Evolutionary conservation across 2,888 invertebrate species (phyloP).

Genomic region (Alloplasta piceator): DNA sequence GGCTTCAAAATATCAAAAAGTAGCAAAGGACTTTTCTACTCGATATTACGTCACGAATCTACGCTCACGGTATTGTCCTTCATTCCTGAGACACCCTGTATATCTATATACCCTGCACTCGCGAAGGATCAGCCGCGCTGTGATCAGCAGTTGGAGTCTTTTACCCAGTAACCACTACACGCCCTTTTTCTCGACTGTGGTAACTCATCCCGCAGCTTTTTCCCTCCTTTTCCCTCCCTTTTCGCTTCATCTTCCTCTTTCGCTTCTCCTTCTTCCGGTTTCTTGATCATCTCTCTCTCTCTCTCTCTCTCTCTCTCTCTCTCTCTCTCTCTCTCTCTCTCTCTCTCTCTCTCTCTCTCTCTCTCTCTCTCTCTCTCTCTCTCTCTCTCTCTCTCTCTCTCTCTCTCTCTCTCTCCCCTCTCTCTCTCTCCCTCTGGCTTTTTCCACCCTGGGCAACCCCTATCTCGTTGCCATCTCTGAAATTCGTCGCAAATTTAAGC

Average conservation of each 20-base stretch:
- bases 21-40: too few relatives aligned
- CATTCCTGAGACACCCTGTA: too few relatives aligned
- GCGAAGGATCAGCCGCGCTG: constrained; percentile 27
- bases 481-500: constrained; percentile 66
- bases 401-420: too few relatives aligned
- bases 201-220: constrained; percentile 7
- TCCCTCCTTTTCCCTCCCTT: neutral
- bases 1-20: too few relatives aligned
- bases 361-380: too few relatives aligned
- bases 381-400: too few relatives aligned
- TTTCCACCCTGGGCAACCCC: constrained; percentile 26
- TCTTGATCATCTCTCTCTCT: constrained; percentile 12
- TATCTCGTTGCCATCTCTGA: constrained; percentile 55
- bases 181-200: constrained; percentile 41
- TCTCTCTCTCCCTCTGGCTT: constrained; percentile 10
- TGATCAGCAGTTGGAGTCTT: constrained; percentile 48
- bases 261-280: constrained; percentile 17
- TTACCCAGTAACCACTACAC: constrained; percentile 40
- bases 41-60: too few relatives aligned
- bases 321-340: too few relatives aligned
- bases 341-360: too few relatives aligned
- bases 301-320: neutral
- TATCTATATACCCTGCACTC: constrained; percentile 12
- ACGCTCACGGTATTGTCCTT: too few relatives aligned
- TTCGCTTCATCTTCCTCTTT: neutral